These are phyloP conservation scores for Diorhabda sublineata DNA, from an alignment of 1,140 invertebrate species.

Conservation along the genomic window DNA sequence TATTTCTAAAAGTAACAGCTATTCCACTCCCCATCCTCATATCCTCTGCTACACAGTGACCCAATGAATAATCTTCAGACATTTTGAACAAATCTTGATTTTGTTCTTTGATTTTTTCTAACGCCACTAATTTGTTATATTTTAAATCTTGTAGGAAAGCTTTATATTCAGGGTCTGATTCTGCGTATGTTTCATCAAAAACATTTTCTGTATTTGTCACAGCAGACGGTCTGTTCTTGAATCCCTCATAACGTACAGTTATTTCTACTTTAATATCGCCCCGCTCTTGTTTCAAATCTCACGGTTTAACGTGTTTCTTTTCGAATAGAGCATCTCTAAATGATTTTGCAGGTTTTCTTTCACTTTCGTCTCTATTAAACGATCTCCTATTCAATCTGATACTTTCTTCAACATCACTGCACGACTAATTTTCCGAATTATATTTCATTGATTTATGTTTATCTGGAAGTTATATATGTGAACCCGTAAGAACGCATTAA, in stretches of 20 bases:
- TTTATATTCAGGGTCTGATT: conserved; percentile 7
- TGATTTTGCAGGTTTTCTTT: no score
- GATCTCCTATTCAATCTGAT: no score
- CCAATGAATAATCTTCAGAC: conserved; percentile 52
- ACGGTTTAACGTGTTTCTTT: background rate
- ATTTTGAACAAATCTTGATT: conserved; percentile 55
- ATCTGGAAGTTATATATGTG: no score
- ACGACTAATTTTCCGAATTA: no score
- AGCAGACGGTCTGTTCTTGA: background rate
- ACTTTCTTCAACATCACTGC: no score
- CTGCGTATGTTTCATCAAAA: background rate
- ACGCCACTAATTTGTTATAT: background rate
- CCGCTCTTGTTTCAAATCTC: background rate
- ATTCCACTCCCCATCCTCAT: conserved; percentile 61
- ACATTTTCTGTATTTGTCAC: background rate
- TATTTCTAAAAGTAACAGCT: conserved; percentile 39
- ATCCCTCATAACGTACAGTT: background rate
- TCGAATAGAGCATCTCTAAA: no score
- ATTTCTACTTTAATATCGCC: background rate
- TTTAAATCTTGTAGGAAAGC: background rate
- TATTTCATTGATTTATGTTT: no score
- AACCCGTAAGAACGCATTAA: no score
- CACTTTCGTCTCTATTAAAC: no score
- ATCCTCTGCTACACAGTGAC: conserved; percentile 62
- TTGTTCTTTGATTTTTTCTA: conserved; percentile 44